Percentiles rank a stretch among this genome's conserved stretches.
phyloP scores from a whole-genome alignment of 1,140 invertebrate species.

The Harlomillsia oculata region DNA sequence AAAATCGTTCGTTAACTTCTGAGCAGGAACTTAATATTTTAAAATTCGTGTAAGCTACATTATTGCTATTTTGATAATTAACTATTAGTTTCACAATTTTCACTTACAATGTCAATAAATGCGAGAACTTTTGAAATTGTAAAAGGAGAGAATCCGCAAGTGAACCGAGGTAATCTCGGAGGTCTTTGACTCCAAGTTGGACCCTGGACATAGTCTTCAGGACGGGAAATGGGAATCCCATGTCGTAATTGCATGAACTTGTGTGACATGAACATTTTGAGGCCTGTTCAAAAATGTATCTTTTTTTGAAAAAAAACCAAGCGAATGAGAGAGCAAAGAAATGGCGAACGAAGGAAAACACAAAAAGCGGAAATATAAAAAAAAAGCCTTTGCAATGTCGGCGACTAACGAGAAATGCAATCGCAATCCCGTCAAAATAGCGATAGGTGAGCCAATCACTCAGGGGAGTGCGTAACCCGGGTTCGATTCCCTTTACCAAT shows the following conservation, averaged over 20 bases:
- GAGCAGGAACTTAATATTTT: no score
- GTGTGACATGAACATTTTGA: constrained; percentile 9
- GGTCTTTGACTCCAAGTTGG: neutral
- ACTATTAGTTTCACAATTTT: neutral
- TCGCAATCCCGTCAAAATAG: neutral
- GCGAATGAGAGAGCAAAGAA: neutral
- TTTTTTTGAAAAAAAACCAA: neutral
- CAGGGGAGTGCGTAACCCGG: neutral
- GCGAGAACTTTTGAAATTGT: neutral
- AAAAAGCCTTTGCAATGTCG: neutral
- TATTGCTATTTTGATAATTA: no score
- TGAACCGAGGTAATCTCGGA: neutral
- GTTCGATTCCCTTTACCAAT: no score
- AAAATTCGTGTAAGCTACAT: no score
- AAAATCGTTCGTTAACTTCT: no score
- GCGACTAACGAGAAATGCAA: neutral
- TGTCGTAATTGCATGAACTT: neutral
- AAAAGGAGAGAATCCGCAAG: neutral
- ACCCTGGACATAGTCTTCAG: neutral
- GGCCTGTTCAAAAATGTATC: neutral
- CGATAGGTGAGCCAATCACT: neutral
- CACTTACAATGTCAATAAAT: neutral
- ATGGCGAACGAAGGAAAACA: no score
- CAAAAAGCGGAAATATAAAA: no score
- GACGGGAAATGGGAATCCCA: neutral